phyloP scores from a whole-genome alignment of 1,140 invertebrate species.

The Pomacea maculata region DNA sequence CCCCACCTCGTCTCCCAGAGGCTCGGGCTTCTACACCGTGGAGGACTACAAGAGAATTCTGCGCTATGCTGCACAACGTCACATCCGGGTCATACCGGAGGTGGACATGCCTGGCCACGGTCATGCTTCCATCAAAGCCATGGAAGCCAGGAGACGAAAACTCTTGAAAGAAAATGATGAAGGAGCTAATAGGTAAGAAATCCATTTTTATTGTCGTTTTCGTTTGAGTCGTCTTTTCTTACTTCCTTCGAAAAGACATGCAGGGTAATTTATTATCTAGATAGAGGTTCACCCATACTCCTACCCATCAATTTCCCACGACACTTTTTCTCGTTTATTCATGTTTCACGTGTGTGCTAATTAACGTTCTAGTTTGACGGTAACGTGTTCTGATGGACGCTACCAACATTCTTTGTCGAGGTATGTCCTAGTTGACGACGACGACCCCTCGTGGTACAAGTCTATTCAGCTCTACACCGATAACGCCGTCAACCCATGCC shows the following conservation, averaged over 20 bases:
- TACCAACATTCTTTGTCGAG: neutral
- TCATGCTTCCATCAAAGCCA: slow-evolving; percentile 56
- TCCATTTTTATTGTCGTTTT: neutral
- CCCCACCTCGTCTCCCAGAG: slow-evolving; percentile 33
- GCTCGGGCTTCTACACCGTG: slow-evolving; percentile 54
- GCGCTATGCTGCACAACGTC: slow-evolving; percentile 42
- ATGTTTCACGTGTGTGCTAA: too few species aligned
- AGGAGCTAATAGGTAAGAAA: slow-evolving; percentile 28
- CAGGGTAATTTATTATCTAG: too few species aligned
- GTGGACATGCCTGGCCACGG: slow-evolving; percentile 59
- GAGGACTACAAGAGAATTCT: slow-evolving; percentile 55
- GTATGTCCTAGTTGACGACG: slow-evolving; percentile 41
- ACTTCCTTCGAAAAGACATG: neutral
- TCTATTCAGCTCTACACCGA: slow-evolving; percentile 55
- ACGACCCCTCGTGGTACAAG: slow-evolving; percentile 44
- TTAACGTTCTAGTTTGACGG: too few species aligned
- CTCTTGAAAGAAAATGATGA: slow-evolving; percentile 21
- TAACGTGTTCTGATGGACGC: too few species aligned
- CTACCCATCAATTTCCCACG: too few species aligned
- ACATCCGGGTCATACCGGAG: slow-evolving; percentile 55
- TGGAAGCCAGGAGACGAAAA: slow-evolving; percentile 40
- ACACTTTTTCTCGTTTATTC: too few species aligned
- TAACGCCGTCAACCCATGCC: slow-evolving; percentile 59
- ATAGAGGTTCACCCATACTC: too few species aligned
- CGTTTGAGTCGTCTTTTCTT: neutral